These are phyloP conservation scores for Gadus chalcogrammus DNA, from an alignment of 2,113 vertebrate species.

Conservation along the genomic window DNA sequence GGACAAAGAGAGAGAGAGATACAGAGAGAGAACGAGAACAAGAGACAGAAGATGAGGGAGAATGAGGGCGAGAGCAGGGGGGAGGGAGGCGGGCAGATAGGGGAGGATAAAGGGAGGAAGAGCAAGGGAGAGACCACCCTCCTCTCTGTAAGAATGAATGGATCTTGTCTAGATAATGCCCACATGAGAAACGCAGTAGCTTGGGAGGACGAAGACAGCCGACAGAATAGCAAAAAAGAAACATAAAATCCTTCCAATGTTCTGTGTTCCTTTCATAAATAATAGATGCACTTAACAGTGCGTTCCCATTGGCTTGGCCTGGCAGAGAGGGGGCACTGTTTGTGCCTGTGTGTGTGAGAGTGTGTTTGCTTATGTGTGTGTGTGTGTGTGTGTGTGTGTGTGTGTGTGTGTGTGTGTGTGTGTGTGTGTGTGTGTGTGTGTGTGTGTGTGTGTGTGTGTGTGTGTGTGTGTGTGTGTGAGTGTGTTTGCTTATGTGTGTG, in stretches of 20 bases:
- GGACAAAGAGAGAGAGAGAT: no score
- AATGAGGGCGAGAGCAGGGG: no score
- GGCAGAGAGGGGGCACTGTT: slow-evolving; percentile 46
- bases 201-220: slow-evolving; percentile 16
- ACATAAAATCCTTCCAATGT: slow-evolving; percentile 69
- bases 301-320: slow-evolving; percentile 60
- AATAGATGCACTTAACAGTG: slow-evolving; percentile 54
- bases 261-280: slow-evolving; percentile 57
- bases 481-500: background rate
- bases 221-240: slow-evolving; percentile 43
- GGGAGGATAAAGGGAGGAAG: no score
- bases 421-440: background rate
- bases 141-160: slow-evolving; percentile 6
- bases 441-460: background rate
- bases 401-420: background rate
- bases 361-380: background rate
- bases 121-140: background rate
- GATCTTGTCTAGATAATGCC: slow-evolving; percentile 31
- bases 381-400: background rate
- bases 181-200: slow-evolving; percentile 19
- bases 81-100: no score
- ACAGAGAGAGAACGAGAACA: no score
- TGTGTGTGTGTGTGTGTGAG: background rate
- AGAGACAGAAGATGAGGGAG: no score
- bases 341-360: background rate